These are phyloP conservation scores for Triplophysa dalaica DNA, from an alignment of 2,113 vertebrate species.

Conservation along the genomic window DNA sequence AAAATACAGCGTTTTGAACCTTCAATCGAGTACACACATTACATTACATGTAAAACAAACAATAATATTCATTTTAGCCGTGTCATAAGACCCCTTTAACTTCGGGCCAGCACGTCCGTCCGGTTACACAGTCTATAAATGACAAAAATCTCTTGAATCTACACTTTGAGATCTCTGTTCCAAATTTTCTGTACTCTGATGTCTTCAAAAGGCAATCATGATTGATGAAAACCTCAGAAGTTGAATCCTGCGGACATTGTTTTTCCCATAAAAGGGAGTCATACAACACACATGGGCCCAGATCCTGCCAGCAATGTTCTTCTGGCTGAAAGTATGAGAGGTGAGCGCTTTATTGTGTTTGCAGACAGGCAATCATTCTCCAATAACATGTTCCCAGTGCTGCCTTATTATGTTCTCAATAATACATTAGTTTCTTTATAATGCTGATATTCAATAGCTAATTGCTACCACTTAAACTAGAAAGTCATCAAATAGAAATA, in stretches of 20 bases:
- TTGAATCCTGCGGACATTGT: background rate
- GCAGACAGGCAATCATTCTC: constrained; percentile 33
- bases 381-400: constrained; percentile 51
- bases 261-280: background rate
- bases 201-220: too few species aligned
- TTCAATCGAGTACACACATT: too few species aligned
- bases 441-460: constrained; percentile 71
- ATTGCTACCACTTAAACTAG: constrained; percentile 62
- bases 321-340: constrained; percentile 15
- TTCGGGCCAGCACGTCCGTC: too few species aligned
- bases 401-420: constrained; percentile 71
- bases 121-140: too few species aligned
- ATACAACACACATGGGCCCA: constrained; percentile 39
- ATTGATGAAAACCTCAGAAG: too few species aligned
- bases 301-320: background rate
- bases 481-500: background rate
- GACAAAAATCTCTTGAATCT: too few species aligned
- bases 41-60: too few species aligned
- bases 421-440: constrained; percentile 70
- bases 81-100: too few species aligned
- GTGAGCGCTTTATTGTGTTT: constrained; percentile 26
- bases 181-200: too few species aligned
- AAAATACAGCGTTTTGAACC: too few species aligned
- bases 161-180: too few species aligned
- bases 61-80: too few species aligned